phyloP scores from a whole-genome alignment of 2,888 invertebrate species.

The Cephus pygmeus region DNA sequence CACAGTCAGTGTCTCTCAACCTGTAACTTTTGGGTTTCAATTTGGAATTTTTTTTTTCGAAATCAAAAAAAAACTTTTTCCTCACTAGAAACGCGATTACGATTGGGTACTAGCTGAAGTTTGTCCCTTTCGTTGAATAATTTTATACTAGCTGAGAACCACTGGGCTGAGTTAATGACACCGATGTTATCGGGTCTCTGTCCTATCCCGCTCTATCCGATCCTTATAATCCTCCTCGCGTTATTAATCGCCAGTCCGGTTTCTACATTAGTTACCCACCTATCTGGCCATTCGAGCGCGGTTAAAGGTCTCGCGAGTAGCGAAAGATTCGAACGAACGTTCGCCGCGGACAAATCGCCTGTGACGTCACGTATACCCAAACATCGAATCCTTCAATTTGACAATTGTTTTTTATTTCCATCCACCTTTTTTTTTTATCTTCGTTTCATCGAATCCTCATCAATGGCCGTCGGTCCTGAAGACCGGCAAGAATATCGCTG shows the following conservation, averaged over 20 bases:
- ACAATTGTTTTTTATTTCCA: background rate
- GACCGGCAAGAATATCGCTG: background rate
- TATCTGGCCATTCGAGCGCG: slow-evolving; percentile 2
- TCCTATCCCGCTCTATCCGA: slow-evolving; percentile 4
- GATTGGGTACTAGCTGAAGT: background rate
- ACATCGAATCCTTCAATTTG: background rate
- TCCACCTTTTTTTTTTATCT: background rate
- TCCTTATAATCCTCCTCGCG: slow-evolving; percentile 8
- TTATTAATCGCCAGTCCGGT: slow-evolving; percentile 9
- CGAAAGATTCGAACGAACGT: background rate
- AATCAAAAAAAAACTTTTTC: background rate
- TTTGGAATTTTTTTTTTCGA: background rate
- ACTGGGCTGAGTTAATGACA: slow-evolving; percentile 4
- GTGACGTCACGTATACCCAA: background rate
- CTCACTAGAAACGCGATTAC: background rate
- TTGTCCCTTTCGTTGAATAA: background rate
- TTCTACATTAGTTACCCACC: slow-evolving; percentile 9
- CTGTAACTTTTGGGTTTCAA: background rate
- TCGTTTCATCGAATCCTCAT: background rate
- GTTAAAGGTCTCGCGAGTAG: slow-evolving; percentile 8
- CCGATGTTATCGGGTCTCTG: slow-evolving; percentile 8
- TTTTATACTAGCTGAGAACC: background rate
- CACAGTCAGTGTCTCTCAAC: slow-evolving; percentile 1
- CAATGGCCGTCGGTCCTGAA: background rate
- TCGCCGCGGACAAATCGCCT: background rate